Percentiles rank a stretch among this genome's conserved stretches.
phyloP scores from a whole-genome alignment of 1,140 invertebrate species.

The Drosophila littoralis region DNA sequence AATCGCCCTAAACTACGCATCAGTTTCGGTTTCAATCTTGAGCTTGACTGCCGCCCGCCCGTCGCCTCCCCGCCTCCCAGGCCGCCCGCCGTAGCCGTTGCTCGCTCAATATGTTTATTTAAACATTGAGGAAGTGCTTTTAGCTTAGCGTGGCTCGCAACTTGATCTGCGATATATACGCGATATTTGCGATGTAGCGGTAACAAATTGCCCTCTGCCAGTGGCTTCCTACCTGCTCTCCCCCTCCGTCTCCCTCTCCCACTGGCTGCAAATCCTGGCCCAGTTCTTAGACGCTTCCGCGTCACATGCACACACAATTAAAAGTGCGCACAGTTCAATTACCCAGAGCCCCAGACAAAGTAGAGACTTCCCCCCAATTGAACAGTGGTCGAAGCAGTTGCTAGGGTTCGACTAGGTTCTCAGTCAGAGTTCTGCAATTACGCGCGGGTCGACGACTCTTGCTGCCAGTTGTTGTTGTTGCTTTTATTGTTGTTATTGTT shows the following conservation, averaged over 20 bases:
- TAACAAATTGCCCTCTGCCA: slow-evolving; percentile 70
- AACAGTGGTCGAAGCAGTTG: not conserved
- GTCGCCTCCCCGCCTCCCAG: not conserved
- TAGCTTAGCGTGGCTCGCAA: slow-evolving; percentile 62
- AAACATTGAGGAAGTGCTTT: slow-evolving; percentile 68
- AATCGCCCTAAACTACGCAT: slow-evolving; percentile 83
- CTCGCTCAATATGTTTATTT: slow-evolving; percentile 68
- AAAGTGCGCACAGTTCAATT: slow-evolving; percentile 75
- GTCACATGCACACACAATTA: slow-evolving; percentile 72
- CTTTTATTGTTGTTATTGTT: slow-evolving; percentile 46
- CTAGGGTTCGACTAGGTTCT: not conserved
- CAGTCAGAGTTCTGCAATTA: slow-evolving; percentile 58
- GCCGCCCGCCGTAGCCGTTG: slow-evolving; percentile 2
- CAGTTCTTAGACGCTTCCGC: slow-evolving; percentile 71
- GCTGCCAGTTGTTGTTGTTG: slow-evolving; percentile 4
- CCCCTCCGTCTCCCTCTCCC: not conserved
- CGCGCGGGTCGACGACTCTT: slow-evolving; percentile 53
- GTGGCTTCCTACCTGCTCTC: slow-evolving; percentile 23
- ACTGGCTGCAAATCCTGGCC: slow-evolving; percentile 61
- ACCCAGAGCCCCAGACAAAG: slow-evolving; percentile 11
- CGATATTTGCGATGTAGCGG: slow-evolving; percentile 70
- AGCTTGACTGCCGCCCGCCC: slow-evolving; percentile 33
- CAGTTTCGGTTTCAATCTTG: slow-evolving; percentile 83
- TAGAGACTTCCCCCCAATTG: not conserved
- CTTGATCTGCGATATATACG: slow-evolving; percentile 69